Conservation (phyloP, 2,797 vertebrate species). For the Parauchenoglanis punctatus region DNA sequence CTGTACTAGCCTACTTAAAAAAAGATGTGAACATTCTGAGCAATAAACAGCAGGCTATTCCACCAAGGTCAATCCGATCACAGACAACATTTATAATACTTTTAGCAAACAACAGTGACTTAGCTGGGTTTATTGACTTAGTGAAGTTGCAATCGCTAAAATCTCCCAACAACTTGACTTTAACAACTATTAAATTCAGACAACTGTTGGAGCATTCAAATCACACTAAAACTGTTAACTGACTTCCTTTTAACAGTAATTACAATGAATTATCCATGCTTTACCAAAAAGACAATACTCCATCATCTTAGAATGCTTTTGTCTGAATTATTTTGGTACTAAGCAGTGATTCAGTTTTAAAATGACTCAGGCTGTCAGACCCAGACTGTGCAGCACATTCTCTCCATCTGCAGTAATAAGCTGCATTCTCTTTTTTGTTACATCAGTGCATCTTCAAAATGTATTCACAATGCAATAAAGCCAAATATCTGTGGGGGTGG, state of each 20-base stretch:
- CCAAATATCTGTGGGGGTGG: neutral
- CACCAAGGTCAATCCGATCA: neutral
- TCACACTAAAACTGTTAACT: neutral
- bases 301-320: slow-evolving; percentile 6
- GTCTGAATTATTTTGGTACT: slow-evolving; percentile 21
- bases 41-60: neutral
- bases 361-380: slow-evolving; percentile 12
- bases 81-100: neutral
- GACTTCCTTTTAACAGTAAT: neutral
- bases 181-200: neutral
- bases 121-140: neutral
- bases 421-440: neutral
- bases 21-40: neutral
- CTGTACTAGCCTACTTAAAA: neutral
- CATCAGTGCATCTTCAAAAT: neutral
- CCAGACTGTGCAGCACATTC: neutral
- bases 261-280: neutral
- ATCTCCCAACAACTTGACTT: neutral
- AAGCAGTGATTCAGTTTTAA: slow-evolving; percentile 17
- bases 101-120: neutral
- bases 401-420: slow-evolving; percentile 8
- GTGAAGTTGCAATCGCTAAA: neutral
- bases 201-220: neutral
- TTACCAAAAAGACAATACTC: neutral
- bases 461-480: slow-evolving; percentile 1